Evolutionary conservation across 2,797 vertebrate species (phyloP).

Genomic region (Semaprochilodus insignis): DNA sequence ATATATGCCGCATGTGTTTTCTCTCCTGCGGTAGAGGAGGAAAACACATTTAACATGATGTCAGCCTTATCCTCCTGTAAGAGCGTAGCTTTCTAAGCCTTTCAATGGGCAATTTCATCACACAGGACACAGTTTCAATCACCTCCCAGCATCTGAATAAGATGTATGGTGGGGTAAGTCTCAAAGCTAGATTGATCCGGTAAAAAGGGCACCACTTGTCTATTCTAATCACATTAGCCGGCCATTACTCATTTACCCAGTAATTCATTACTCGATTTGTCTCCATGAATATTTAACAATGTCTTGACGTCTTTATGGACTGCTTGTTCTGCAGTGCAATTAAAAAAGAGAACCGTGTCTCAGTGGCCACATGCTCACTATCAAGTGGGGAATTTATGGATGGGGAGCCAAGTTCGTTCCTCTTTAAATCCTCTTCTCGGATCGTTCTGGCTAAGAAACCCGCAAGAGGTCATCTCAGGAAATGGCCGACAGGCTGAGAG

Average conservation of each 20-base stretch:
- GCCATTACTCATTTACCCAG: slow-evolving; percentile 84
- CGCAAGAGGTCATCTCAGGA: not conserved
- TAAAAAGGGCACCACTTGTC: slow-evolving; percentile 74
- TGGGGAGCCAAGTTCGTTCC: slow-evolving; percentile 19
- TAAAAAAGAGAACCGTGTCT: slow-evolving; percentile 79
- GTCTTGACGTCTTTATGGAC: slow-evolving; percentile 87
- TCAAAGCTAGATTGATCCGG: slow-evolving; percentile 59
- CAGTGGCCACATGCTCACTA: slow-evolving; percentile 82
- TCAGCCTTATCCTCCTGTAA: slow-evolving; percentile 16
- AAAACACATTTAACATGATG: slow-evolving; percentile 40
- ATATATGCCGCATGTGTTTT: slow-evolving; percentile 38
- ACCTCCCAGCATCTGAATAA: slow-evolving; percentile 47
- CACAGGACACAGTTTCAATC: slow-evolving; percentile 43
- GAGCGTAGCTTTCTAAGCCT: not conserved
- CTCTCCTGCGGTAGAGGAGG: slow-evolving; percentile 9
- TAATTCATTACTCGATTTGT: slow-evolving; percentile 86
- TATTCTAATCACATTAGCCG: slow-evolving; percentile 78
- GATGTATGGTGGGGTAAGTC: slow-evolving; percentile 55
- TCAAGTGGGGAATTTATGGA: slow-evolving; percentile 71
- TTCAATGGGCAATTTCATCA: slow-evolving; percentile 17
- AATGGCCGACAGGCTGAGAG: not conserved
- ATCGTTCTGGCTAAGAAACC: not conserved
- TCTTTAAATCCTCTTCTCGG: not conserved
- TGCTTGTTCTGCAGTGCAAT: slow-evolving; percentile 82
- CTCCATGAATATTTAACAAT: slow-evolving; percentile 87